Evolutionary conservation across 92 coral and sea anemone species (phyloP).

Genomic region (Metridium senile): DNA sequence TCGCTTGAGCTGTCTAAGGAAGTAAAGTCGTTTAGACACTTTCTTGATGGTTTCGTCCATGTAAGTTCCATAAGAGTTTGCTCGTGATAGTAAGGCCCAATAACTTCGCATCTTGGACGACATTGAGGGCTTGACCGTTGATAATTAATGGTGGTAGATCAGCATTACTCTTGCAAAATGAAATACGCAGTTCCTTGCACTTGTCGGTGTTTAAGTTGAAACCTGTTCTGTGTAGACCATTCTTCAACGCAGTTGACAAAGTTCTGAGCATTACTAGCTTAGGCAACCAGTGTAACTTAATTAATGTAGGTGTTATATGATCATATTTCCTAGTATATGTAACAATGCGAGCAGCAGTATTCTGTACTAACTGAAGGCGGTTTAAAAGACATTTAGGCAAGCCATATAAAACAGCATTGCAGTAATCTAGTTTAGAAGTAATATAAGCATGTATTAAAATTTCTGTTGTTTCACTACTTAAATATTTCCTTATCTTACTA

Average conservation of each 20-base stretch:
- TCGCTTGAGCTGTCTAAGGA: slow-evolving; percentile 37
- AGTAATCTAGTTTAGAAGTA: too few relatives aligned
- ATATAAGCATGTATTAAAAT: too few relatives aligned
- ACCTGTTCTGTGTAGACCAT: slow-evolving; percentile 36
- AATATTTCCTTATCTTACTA: too few relatives aligned
- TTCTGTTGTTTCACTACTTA: too few relatives aligned
- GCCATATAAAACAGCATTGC: too few relatives aligned
- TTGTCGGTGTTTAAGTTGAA: slow-evolving; percentile 41
- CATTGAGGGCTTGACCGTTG: slow-evolving; percentile 22
- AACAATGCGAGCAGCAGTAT: too few relatives aligned
- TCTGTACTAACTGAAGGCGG: too few relatives aligned
- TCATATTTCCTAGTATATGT: too few relatives aligned
- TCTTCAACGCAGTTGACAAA: slow-evolving; percentile 21
- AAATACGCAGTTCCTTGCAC: slow-evolving; percentile 43
- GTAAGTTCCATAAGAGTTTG: slow-evolving; percentile 40
- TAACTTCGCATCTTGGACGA: slow-evolving; percentile 34
- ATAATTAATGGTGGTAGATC: slow-evolving; percentile 20
- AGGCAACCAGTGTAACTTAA: too few relatives aligned
- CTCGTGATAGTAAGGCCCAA: slow-evolving; percentile 31
- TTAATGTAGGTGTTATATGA: too few relatives aligned
- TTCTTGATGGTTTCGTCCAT: slow-evolving; percentile 28
- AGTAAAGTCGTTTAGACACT: slow-evolving; percentile 33
- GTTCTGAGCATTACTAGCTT: slow-evolving; percentile 7
- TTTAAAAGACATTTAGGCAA: too few relatives aligned
- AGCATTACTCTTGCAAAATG: slow-evolving; percentile 15